Evolutionary conservation across 1,140 invertebrate species (phyloP).

Genomic region (Wiebesia pumilae): DNA sequence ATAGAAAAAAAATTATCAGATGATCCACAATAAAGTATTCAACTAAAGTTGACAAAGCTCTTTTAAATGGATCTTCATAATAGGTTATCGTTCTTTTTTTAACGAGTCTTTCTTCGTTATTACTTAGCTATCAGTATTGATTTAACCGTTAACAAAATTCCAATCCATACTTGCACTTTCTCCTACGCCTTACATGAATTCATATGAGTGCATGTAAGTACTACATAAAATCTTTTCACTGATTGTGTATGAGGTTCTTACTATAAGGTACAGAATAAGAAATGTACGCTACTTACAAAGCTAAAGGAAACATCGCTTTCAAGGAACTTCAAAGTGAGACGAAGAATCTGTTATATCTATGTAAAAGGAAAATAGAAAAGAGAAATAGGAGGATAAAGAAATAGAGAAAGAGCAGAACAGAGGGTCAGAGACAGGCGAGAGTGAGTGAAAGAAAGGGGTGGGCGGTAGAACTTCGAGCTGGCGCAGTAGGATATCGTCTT

Average conservation of each 20-base stretch:
- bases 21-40: too few species aligned
- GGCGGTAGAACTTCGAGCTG: not conserved
- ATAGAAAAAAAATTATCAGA: too few species aligned
- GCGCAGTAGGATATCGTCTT: constrained; percentile 68
- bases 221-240: too few species aligned
- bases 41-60: too few species aligned
- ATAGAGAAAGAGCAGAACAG: not conserved
- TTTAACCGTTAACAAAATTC: too few species aligned
- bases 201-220: too few species aligned
- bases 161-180: too few species aligned
- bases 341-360: not conserved
- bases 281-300: not conserved
- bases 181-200: too few species aligned
- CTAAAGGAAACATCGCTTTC: not conserved
- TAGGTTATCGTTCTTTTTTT: too few species aligned
- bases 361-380: not conserved
- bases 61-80: too few species aligned
- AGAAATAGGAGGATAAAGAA: not conserved
- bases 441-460: not conserved
- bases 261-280: not conserved
- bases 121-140: too few species aligned
- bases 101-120: too few species aligned
- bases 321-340: not conserved
- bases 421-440: not conserved
- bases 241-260: not conserved